Evolutionary conservation across 1,140 invertebrate species (phyloP).

Genomic region (fruit fly (Drosophila melanogaster)): Release_6_plus_ISO1_MT NT_033779.5:8490501-8491000

Average conservation of each 20-base stretch:
- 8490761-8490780: background rate
- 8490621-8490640: background rate
- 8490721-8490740: background rate
- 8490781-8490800: background rate
- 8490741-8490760: background rate
- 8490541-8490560: too few species aligned
- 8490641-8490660: background rate
- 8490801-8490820: background rate
- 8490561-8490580: too few species aligned
- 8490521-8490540: too few species aligned
- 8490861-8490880: background rate
- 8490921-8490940: slow-evolving; percentile 4
- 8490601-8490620: too few species aligned
- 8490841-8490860: background rate
- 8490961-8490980: too few species aligned
- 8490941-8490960: background rate
- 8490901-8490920: background rate
- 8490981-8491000: background rate
- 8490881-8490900: background rate
- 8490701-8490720: background rate
- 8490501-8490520: too few species aligned
- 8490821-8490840: background rate
- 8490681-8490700: background rate
- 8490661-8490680: background rate
- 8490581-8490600: too few species aligned